These are phyloP conservation scores for Dreissena polymorpha DNA, from an alignment of 1,140 invertebrate genomes.

Conservation along the genomic window DNA sequence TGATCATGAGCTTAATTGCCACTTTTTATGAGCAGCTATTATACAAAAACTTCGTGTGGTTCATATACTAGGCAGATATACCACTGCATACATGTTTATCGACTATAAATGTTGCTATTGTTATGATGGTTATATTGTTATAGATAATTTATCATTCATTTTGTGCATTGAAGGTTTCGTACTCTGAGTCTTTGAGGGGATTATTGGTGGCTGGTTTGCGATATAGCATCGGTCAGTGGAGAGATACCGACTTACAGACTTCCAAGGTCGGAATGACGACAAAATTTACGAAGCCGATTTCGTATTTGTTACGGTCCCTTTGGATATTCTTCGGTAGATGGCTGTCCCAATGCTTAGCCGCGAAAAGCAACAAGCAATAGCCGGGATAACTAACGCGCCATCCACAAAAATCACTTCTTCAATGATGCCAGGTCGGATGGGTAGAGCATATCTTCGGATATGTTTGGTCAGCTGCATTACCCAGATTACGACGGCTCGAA, in stretches of 20 bases:
- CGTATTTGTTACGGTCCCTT: slow-evolving; percentile 56
- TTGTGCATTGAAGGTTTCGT: slow-evolving; percentile 38
- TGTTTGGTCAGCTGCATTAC: slow-evolving; percentile 57
- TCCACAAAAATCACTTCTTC: slow-evolving; percentile 56
- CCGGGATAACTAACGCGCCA: slow-evolving; percentile 32
- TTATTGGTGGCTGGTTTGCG: slow-evolving; percentile 46
- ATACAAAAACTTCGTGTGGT: no score
- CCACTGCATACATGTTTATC: no score
- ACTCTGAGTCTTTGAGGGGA: slow-evolving; percentile 11
- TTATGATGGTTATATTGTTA: no score
- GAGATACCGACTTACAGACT: slow-evolving; percentile 47
- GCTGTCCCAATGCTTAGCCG: slow-evolving; percentile 8
- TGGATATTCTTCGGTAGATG: slow-evolving; percentile 50
- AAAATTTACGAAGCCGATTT: slow-evolving; percentile 35
- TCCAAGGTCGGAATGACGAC: slow-evolving; percentile 55
- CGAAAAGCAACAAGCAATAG: slow-evolving; percentile 39
- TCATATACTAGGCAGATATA: no score
- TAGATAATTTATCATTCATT: no score
- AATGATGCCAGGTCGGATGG: slow-evolving; percentile 50
- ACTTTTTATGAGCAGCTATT: no score
- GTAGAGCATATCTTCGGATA: slow-evolving; percentile 46
- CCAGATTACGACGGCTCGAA: slow-evolving; percentile 31
- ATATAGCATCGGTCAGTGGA: slow-evolving; percentile 52
- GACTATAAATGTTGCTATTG: no score
- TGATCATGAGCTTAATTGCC: neutral